A percentile compares a stretch with the other conserved stretches of the same genome.
phyloP scores from a whole-genome alignment of 2,888 invertebrate species.

The Yponomeuta malinellus region DNA sequence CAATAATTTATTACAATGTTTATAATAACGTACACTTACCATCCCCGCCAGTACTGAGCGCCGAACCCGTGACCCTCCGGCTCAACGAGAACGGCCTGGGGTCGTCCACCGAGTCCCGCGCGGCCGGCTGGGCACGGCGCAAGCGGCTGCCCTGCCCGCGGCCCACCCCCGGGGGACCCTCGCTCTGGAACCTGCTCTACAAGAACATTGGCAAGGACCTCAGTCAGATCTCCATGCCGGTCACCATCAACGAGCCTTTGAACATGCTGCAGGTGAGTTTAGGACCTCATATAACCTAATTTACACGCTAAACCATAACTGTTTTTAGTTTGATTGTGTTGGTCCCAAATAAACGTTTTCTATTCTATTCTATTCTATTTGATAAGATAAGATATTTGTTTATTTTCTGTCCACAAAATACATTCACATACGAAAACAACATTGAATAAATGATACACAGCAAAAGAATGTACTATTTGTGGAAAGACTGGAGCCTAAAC shows the following conservation, averaged over 20 bases:
- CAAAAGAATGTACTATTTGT: too few relatives aligned
- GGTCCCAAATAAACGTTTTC: too few relatives aligned
- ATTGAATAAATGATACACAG: too few relatives aligned
- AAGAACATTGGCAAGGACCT: conserved; percentile 91
- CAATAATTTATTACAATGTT: too few relatives aligned
- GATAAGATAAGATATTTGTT: too few relatives aligned
- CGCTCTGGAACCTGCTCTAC: conserved; percentile 85
- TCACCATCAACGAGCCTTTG: conserved; percentile 88
- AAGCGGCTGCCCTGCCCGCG: conserved; percentile 82
- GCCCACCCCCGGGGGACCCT: conserved; percentile 84
- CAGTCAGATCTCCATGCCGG: conserved; percentile 90
- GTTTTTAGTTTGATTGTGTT: too few relatives aligned
- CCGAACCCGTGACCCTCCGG: conserved; percentile 40
- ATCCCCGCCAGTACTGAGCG: conserved; percentile 34
- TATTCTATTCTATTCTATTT: too few relatives aligned
- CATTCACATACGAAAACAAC: too few relatives aligned
- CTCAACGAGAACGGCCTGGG: conserved; percentile 28
- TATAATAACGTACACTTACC: not conserved
- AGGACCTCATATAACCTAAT: not conserved
- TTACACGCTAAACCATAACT: too few relatives aligned
- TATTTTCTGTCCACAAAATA: too few relatives aligned
- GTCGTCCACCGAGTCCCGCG: not conserved
- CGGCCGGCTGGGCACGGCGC: conserved; percentile 67
- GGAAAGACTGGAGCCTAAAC: too few relatives aligned
- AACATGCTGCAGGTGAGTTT: conserved; percentile 82